Conservation (phyloP, 1,140 invertebrate species). For the Phymorhynchus buccinoides region DNA sequence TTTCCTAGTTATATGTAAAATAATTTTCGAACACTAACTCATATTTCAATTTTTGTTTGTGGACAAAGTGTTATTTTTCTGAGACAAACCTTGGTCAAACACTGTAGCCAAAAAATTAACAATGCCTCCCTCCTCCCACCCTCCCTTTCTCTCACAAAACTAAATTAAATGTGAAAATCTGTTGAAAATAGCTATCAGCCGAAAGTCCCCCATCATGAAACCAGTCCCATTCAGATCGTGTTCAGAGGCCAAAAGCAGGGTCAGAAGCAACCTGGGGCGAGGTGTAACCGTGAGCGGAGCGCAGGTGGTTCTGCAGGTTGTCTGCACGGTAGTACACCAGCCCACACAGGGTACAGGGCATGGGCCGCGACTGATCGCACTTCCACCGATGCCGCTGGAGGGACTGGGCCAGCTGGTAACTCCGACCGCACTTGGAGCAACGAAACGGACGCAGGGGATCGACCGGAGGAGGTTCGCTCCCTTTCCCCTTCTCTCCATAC, state of each 20-base stretch:
- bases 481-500: neutral
- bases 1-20: too few relatives aligned
- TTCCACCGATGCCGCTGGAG: constrained; percentile 42
- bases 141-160: too few relatives aligned
- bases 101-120: too few relatives aligned
- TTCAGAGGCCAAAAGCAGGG: too few relatives aligned
- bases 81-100: too few relatives aligned
- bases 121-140: too few relatives aligned
- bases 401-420: constrained; percentile 40
- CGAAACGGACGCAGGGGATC: constrained; percentile 27
- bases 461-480: neutral
- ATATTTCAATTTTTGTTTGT: too few relatives aligned
- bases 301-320: constrained; percentile 36
- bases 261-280: neutral
- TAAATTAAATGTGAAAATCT: too few relatives aligned
- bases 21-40: too few relatives aligned
- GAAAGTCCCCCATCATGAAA: too few relatives aligned
- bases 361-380: constrained; percentile 36
- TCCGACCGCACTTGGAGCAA: constrained; percentile 36
- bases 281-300: neutral
- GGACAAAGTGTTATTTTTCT: too few relatives aligned
- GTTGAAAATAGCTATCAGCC: too few relatives aligned
- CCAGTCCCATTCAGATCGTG: neutral
- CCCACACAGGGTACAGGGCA: constrained; percentile 36
- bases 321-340: constrained; percentile 42